A percentile compares a stretch with the other conserved stretches of the same genome.
Evolutionary conservation across 2,888 invertebrate genomes (phyloP).

Genomic region (Galerucella calmariensis): DNA sequence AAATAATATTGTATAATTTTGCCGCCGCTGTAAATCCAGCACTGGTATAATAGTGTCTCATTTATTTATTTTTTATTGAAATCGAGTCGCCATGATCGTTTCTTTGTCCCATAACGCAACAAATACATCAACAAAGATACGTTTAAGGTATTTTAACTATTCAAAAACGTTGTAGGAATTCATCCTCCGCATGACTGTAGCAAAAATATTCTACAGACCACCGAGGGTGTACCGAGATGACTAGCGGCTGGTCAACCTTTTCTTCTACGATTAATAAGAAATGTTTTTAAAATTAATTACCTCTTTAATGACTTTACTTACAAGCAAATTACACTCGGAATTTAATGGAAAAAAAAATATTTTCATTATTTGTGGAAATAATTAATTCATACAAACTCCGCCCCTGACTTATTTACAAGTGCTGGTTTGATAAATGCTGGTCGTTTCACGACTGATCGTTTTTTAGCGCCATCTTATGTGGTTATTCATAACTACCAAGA

Average conservation of each 20-base stretch:
- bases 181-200: constrained; percentile 1
- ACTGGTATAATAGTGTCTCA: not conserved
- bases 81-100: not conserved
- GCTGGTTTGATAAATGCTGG: too few relatives aligned
- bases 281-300: constrained; percentile 3
- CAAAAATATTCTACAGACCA: constrained; percentile 7
- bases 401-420: too few relatives aligned
- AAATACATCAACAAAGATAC: constrained; percentile 5
- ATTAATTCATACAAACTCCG: too few relatives aligned
- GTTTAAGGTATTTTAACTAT: constrained; percentile 3
- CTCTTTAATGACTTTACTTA: not conserved
- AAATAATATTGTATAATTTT: too few relatives aligned
- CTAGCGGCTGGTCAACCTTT: constrained; percentile 3
- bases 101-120: not conserved
- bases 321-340: not conserved
- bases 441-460: too few relatives aligned
- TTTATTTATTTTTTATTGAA: not conserved
- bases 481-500: too few relatives aligned
- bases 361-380: too few relatives aligned
- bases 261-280: constrained; percentile 11
- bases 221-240: constrained; percentile 1
- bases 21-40: too few relatives aligned
- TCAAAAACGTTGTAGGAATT: constrained; percentile 8
- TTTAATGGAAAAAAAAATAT: not conserved
- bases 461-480: too few relatives aligned